Conservation (phyloP, 2,797 vertebrate genomes). For the Darevskia nairensis region DNA sequence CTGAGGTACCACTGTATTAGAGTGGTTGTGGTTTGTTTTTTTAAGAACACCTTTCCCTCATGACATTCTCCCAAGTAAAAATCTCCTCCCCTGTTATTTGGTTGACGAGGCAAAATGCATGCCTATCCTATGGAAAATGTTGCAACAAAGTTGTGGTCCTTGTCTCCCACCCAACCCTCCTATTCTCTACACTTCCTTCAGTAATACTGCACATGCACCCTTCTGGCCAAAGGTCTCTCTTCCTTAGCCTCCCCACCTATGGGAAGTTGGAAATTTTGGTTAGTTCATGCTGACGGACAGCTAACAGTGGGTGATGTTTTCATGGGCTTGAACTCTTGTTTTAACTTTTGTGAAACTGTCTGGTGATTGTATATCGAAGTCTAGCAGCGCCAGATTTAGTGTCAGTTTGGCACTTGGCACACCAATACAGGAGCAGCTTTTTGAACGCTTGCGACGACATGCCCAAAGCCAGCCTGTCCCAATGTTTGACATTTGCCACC, state of each 20-base stretch:
- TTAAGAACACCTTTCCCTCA: too few species aligned
- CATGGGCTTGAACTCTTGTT: not conserved
- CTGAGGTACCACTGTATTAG: too few species aligned
- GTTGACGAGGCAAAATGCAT: too few species aligned
- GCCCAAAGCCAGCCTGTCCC: not conserved
- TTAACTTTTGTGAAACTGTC: not conserved
- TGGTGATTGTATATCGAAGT: not conserved
- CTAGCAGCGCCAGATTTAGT: not conserved
- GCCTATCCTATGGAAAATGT: too few species aligned
- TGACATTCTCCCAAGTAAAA: too few species aligned
- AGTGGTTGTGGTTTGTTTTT: too few species aligned
- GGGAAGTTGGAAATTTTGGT: not conserved
- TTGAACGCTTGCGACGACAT: not conserved
- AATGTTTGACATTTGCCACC: not conserved
- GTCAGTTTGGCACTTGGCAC: not conserved
- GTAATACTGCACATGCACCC: not conserved
- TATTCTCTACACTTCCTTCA: too few species aligned
- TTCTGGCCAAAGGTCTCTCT: not conserved
- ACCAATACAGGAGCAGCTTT: not conserved
- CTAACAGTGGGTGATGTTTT: not conserved
- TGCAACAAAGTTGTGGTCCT: too few species aligned
- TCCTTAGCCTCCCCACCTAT: not conserved
- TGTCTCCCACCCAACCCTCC: too few species aligned
- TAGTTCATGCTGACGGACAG: not conserved
- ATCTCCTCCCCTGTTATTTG: too few species aligned